Conservation (phyloP, 2,113 vertebrate genomes). For the Patagioenas fasciata region DNA sequence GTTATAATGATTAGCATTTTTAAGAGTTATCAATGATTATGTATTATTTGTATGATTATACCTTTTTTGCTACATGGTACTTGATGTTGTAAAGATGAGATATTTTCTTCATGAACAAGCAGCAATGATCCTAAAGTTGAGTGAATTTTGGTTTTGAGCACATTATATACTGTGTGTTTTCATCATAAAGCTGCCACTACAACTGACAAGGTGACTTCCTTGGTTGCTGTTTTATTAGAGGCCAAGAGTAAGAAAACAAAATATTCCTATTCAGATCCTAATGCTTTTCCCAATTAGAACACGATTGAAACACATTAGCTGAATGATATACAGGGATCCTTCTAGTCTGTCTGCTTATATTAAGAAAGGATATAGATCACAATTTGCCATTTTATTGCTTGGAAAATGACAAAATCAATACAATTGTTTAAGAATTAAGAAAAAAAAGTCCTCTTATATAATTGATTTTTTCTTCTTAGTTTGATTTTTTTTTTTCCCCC, state of each 20-base stretch:
- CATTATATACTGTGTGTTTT: neutral
- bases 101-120: neutral
- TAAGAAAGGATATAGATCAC: neutral
- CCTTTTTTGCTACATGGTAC: neutral
- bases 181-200: neutral
- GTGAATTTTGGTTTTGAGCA: neutral
- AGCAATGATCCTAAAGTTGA: neutral
- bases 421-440: neutral
- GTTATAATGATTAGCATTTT: neutral
- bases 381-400: neutral
- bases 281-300: neutral
- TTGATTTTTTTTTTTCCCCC: neutral
- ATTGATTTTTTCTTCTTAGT: neutral
- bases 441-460: neutral
- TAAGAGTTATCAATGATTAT: neutral
- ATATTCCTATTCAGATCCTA: neutral
- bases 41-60: neutral
- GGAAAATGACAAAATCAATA: neutral
- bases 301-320: neutral
- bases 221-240: neutral
- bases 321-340: neutral
- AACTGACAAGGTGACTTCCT: neutral
- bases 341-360: neutral
- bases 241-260: neutral
- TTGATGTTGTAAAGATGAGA: neutral